Evolutionary conservation across 2,888 invertebrate genomes (phyloP), one percentile per base, ranked within the genome.

Genomic region (Ennomos quercinarius): DNA sequence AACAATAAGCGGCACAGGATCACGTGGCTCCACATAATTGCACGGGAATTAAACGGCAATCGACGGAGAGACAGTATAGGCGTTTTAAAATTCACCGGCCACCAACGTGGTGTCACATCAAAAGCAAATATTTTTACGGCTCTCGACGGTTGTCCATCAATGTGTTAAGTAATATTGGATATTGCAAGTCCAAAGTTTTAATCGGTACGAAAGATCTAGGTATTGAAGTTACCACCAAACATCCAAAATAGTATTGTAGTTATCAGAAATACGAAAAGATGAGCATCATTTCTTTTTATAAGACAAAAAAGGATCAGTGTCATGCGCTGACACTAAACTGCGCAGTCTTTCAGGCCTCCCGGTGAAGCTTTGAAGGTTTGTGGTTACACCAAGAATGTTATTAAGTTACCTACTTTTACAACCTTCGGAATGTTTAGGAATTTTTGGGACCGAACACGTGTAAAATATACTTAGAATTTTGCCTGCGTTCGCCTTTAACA

Each of bases 381-480:
- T 46, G 73, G 71, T 70, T 67, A 61, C 61, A 65, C 70, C 62
- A 71, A 68, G 74, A 80, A 79, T 80, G 76, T 77, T 76, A 75
- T 76, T 72, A 74, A 70, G 69, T 72, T 70, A 72, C 73, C 73
- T 78, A 74, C 70, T 78, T 79, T 76, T 77, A 77, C 69, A 75
- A 71, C 73, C 72, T 73, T 72, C 66, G 63, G 64, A 59, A 70
- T 67, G 66, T 70, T 75, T 62, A 67, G 70, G 76, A 75, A 76
- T 76, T 73, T 76, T 70, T 59, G 74, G 74, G 41, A 35, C 42
- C 50, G 38, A 47, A 53, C 54, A 50, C 44, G 45, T 60, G 47
- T 38, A 61, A 63, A 76, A 78, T 78, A 73, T 66, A 69, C 67
- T 76, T 45, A 54, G 57, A 63, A 63, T 57, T 58, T 57, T 41